Conservation (phyloP, 2,113 vertebrate genomes). For the Clinocottus analis region DNA sequence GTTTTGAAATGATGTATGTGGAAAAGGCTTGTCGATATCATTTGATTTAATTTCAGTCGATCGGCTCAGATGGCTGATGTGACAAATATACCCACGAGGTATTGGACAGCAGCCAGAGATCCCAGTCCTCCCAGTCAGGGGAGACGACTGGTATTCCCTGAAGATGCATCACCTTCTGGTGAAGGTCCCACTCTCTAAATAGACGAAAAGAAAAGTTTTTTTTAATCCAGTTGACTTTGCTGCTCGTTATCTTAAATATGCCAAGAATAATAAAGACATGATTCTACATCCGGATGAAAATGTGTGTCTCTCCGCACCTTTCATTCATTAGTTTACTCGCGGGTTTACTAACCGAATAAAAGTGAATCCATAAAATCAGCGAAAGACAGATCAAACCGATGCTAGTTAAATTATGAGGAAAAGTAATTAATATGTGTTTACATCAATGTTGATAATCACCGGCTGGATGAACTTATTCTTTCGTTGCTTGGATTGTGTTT, state of each 20-base stretch:
- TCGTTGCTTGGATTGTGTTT: neutral
- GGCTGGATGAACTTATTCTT: neutral
- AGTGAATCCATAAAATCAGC: neutral
- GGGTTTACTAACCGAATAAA: neutral
- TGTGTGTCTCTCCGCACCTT: neutral
- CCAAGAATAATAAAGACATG: neutral
- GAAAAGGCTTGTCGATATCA: slow-evolving; percentile 9
- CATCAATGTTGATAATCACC: neutral
- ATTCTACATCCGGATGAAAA: neutral
- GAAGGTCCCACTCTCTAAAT: neutral
- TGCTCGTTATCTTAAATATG: neutral
- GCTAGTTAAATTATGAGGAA: neutral
- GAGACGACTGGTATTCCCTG: slow-evolving; percentile 22
- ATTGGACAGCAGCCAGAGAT: slow-evolving; percentile 68
- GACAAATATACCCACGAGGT: slow-evolving; percentile 57
- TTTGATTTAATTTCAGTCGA: slow-evolving; percentile 52
- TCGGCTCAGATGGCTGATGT: slow-evolving; percentile 69
- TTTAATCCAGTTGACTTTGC: neutral
- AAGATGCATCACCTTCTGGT: neutral
- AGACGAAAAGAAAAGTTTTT: neutral
- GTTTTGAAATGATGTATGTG: neutral
- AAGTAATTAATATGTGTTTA: neutral
- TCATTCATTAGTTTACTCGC: neutral
- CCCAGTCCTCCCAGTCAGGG: slow-evolving; percentile 49
- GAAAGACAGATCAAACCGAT: neutral